phyloP scores from a whole-genome alignment of 2,113 vertebrate species.

The Cercocebus atys region DNA sequence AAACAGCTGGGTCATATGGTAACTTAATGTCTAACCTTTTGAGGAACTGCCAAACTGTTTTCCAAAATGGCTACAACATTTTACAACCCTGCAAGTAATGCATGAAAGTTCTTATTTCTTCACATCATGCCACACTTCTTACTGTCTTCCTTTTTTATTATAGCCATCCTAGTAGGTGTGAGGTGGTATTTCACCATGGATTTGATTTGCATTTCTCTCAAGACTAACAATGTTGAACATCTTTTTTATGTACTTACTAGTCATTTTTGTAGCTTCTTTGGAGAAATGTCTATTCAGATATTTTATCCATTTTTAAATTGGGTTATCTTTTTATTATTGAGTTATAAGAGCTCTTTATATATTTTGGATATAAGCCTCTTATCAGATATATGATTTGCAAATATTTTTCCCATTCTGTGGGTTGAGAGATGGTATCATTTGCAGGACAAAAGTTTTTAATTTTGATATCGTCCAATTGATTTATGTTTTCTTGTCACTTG shows the following conservation, averaged over 20 bases:
- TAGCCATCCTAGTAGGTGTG: background rate
- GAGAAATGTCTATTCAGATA: background rate
- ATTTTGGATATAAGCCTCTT: background rate
- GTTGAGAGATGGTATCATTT: background rate
- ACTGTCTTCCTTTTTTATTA: background rate
- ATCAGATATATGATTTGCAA: background rate
- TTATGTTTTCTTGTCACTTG: background rate
- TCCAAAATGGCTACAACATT: background rate
- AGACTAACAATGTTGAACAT: background rate
- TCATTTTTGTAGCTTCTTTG: background rate
- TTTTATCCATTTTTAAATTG: background rate
- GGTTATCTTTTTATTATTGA: background rate
- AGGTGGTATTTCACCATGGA: background rate
- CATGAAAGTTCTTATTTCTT: background rate
- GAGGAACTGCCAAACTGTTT: background rate
- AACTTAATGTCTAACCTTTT: background rate
- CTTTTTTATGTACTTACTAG: background rate
- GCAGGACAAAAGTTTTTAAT: background rate
- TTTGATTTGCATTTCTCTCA: background rate
- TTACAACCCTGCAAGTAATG: background rate
- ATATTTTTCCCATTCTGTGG: background rate
- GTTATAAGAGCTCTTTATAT: background rate
- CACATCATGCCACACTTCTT: background rate
- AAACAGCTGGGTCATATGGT: background rate
- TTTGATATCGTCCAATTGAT: background rate